Evolutionary conservation across 2,888 invertebrate genomes (phyloP), one percentile per base, ranked within the genome.

Genomic region (Cryptosula pallasiana): DNA sequence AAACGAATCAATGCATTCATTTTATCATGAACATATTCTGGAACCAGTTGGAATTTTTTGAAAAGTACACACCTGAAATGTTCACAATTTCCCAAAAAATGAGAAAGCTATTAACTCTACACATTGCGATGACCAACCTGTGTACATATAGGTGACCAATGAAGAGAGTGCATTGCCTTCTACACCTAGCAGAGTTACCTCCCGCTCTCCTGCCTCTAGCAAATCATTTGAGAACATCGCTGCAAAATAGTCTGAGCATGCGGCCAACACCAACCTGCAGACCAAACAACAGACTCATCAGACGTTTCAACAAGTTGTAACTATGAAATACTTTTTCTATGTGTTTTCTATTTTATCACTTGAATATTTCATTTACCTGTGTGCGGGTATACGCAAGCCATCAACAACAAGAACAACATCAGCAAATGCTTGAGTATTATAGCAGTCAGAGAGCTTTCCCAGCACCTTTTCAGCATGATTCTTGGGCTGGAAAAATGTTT

Each of bases 211-310:
- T 3, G 93, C 89, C 86, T 96, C 95, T 76, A 91, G 88, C 75
- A 96, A 86, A 73, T 92, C 91, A 73, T 91, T 92, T 34, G 93
- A 95, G 83, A 96, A 96, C 95, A 96, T 96, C 58, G 94, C 94
- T 63, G 92, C 91, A 87, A 96, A 96, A 85, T 96, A 96, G 85
- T 94, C 94, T 78, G 94, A 94, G 73, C 93, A 92, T 58, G 95
- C 93, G 78, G 93, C 92, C 76, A 96, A 88, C 71, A 96, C 92
- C 76, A 96, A 87, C 80, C 72, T 70, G 20, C 3, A 69, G n/a
- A n/a, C n/a, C n/a, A n/a, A n/a, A n/a, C n/a, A n/a, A n/a, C n/a
- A n/a, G n/a, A n/a, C n/a, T n/a, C n/a, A n/a, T n/a, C n/a, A n/a
- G n/a, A n/a, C n/a, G n/a, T n/a, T n/a, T n/a, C n/a, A n/a, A n/a